Base-by-base conservation (phyloP, 2,888 invertebrate genomes). In the Lottia scabra region DNA sequence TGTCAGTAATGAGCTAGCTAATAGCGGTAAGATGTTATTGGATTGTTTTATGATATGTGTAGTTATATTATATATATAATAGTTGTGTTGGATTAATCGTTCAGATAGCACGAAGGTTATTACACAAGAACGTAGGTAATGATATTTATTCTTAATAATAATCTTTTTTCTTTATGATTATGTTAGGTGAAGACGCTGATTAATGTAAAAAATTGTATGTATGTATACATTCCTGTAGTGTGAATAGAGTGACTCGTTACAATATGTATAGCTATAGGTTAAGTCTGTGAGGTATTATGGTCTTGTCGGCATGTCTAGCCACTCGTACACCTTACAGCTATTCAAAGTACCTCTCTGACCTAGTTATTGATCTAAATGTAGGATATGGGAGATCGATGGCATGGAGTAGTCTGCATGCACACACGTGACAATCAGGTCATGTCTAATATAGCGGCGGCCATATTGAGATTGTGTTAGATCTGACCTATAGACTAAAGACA, bases 1-100 rank as follows among this genome's bases (percentile, higher is more conserved):
- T 45, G 45, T 68, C 19, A 62, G 63, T 72, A 72, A 72, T 72
- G 72, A 68, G 56, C 56, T 19, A 56, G 56, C 56, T 56, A 56
- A 56, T 56, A 56, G 56, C 38, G 70, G 70, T 70, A 70, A 70
- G 70, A 48, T 56, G 56, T 56, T 56, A 56, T 56, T 56, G 56
- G 56, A 56, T 56, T 56, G 56, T 56, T 19, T 56, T 56, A 56
- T 56, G 56, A 56, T 56, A 19, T 56, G 56, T 56, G 56, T 56
- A 19, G 19, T 56, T 56, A 19, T 56, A 56, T 19, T 19, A 56
- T n/a, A n/a, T 30, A 30, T 30, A 30, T 30, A 30, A 30, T 30
- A 30, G 30, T 56, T 19, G 56, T 56, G 56, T 56, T n/a, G 56
- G 56, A 56, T 56, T 56, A 56, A 56, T 56, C n/a, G 56, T 19